Base-by-base conservation (phyloP, 2,113 vertebrate species). In the Planiliza haematocheilus region DNA sequence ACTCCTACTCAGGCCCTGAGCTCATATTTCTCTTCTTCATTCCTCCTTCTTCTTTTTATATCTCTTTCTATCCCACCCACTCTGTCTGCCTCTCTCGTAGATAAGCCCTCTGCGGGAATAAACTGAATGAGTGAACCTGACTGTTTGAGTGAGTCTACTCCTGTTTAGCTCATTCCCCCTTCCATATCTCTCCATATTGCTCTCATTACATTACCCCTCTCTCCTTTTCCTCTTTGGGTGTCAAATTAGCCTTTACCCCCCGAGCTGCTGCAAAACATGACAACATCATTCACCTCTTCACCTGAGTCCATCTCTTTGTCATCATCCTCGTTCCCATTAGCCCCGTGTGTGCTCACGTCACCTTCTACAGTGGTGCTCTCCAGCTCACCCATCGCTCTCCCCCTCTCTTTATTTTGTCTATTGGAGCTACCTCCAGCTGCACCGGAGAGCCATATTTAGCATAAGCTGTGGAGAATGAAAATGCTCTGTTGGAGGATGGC, bases 161-260 rank as follows among this genome's bases (percentile, higher is more conserved):
- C n/a, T 49, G 42, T 72, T 84, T 65, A 69, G 68, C 37, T 70
- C 63, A 46, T 71, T 52, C 74, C 65, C 61, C 39, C 10, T 36
- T 30, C 52, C 34, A 1, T 61, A 81, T 82, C 36, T 2, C 61
- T 80, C 30, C 37, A 70, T 62, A 57, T 88, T 81, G 83, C 69
- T 70, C 57, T 86, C 66, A 62, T 34, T 46, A 74, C 57, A n/a
- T 81, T 73, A 36, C 20, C 49, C 42, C 70, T 74, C 17, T n/a
- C 2, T 11, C 52, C 30, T 34, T 59, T 50, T 45, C 6, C 14
- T 70, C 61, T 37, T n/a, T n/a, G 48, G 58, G 70, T 4, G 1
- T 56, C 62, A 75, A 86, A 88, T 91, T 86, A 89, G 75, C 76
- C 81, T 85, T 56, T 75, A 59, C 41, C 69, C 55, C 63, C 2